These are phyloP conservation scores for Phragmatobia fuliginosa DNA, from an alignment of 2,888 invertebrate species.

Conservation along the genomic window DNA sequence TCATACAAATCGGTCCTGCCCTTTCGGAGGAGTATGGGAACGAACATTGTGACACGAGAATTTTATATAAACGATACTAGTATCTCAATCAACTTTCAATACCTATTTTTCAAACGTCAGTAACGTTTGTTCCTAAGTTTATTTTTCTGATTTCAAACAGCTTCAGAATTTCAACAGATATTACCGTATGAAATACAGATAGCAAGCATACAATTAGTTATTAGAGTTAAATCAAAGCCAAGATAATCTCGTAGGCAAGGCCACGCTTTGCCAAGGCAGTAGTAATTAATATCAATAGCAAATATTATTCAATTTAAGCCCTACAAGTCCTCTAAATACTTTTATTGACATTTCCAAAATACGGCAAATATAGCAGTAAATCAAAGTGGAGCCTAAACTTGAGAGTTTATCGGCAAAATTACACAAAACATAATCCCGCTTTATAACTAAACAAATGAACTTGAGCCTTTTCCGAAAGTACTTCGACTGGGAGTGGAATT, in stretches of 20 bases:
- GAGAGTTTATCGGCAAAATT: constrained; percentile 46
- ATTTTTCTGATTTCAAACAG: no score
- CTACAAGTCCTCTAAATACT: constrained; percentile 20
- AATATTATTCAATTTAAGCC: constrained; percentile 14
- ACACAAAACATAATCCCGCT: constrained; percentile 49
- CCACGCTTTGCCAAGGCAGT: background rate
- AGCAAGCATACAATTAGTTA: background rate
- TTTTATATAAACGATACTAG: no score
- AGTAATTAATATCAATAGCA: constrained; percentile 14
- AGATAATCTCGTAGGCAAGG: background rate
- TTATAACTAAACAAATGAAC: constrained; percentile 60
- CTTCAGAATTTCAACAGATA: background rate
- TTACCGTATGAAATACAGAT: background rate
- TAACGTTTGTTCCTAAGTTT: no score
- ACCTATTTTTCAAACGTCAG: no score
- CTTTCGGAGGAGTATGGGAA: no score
- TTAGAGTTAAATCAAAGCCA: background rate
- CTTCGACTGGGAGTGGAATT: constrained; percentile 49
- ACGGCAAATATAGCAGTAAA: constrained; percentile 30
- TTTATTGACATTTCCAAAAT: constrained; percentile 28
- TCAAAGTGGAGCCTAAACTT: constrained; percentile 37
- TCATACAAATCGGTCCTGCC: no score
- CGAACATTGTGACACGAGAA: no score
- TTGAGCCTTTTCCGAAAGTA: constrained; percentile 55
- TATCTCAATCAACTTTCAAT: no score